phyloP scores from a whole-genome alignment of 2,113 vertebrate genomes.

The Perca fluviatilis region DNA sequence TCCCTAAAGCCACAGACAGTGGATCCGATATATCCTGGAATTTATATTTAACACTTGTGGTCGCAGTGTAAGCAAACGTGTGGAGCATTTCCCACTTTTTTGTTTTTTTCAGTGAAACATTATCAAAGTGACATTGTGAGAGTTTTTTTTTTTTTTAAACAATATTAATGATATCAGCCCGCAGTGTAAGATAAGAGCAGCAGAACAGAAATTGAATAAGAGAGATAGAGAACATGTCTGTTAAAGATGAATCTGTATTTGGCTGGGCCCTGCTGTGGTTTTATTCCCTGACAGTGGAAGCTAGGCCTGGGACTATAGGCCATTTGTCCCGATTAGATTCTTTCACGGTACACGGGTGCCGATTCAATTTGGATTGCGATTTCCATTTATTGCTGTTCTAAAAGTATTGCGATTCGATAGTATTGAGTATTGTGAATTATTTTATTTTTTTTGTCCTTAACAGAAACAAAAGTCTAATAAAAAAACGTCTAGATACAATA shows the following conservation, averaged over 20 bases:
- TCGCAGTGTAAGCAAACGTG: background rate
- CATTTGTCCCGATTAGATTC: no score
- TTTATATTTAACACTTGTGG: background rate
- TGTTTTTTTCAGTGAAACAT: background rate
- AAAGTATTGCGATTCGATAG: no score
- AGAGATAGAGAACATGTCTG: no score
- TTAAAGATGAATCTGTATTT: background rate
- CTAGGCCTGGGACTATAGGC: constrained; percentile 37
- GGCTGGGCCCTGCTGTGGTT: background rate
- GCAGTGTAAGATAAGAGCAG: background rate
- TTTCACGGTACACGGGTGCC: no score
- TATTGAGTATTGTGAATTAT: no score
- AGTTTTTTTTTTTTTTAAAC: no score
- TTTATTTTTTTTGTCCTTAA: no score
- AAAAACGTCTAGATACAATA: no score
- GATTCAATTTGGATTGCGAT: no score
- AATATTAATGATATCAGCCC: background rate
- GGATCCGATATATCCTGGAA: background rate
- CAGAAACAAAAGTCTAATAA: no score
- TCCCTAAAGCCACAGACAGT: background rate
- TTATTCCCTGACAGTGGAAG: constrained; percentile 82
- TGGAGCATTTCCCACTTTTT: background rate
- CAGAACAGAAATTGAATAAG: background rate
- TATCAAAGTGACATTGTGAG: background rate
- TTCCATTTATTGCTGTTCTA: no score